Evolutionary conservation across 2,113 vertebrate genomes (phyloP).

Genomic region (Acrocephalus kingi): DNA sequence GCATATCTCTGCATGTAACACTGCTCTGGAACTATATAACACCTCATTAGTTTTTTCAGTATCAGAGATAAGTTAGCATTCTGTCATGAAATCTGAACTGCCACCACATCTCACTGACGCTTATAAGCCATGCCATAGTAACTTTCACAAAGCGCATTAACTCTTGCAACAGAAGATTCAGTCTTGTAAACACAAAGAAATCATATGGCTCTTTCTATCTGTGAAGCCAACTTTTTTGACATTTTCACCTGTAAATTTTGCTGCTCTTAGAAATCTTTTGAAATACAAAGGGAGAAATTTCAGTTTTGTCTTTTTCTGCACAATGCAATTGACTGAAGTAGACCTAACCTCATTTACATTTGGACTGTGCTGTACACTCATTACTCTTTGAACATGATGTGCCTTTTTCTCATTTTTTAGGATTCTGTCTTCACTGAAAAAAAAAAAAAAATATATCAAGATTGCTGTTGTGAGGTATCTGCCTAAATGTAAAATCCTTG

Average conservation of each 20-base stretch:
- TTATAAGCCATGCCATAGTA: not conserved
- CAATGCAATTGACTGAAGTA: not conserved
- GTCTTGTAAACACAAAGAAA: not conserved
- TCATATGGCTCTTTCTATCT: not conserved
- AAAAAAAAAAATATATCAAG: not conserved
- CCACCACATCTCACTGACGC: not conserved
- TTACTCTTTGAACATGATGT: constrained; percentile 44
- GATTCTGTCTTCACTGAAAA: not conserved
- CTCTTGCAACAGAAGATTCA: not conserved
- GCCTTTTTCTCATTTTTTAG: constrained; percentile 30
- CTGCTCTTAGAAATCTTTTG: not conserved
- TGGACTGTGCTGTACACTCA: not conserved
- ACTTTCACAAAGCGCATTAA: constrained; percentile 27
- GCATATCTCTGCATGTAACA: not conserved
- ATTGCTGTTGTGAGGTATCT: not conserved
- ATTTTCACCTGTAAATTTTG: constrained; percentile 21
- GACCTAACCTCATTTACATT: not conserved
- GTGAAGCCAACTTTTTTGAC: constrained; percentile 14
- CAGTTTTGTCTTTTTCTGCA: not conserved
- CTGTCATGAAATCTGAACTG: constrained; percentile 43
- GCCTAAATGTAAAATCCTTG: not conserved
- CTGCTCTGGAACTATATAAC: not conserved
- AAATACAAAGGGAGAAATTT: not conserved
- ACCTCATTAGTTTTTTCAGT: constrained; percentile 57
- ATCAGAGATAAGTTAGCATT: constrained; percentile 42